These are phyloP conservation scores for Corbicula japonica DNA, from an alignment of 2,888 invertebrate genomes.

Conservation along the genomic window DNA sequence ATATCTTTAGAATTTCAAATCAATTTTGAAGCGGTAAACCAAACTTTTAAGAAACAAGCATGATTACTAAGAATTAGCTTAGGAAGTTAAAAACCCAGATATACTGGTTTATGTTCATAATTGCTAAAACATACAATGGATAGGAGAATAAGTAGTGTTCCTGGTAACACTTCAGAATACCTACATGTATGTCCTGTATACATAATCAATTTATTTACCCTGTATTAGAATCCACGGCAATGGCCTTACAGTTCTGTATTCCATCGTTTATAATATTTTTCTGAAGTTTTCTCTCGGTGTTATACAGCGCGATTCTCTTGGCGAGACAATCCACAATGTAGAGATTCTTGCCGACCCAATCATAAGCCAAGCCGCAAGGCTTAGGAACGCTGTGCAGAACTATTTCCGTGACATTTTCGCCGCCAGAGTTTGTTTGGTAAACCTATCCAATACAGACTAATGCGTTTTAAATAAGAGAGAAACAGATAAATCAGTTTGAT, in stretches of 20 bases:
- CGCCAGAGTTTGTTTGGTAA: constrained; percentile 12
- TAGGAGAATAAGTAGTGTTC: too few relatives aligned
- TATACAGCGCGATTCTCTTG: constrained; percentile 97
- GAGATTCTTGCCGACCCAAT: constrained; percentile 98
- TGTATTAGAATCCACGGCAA: constrained; percentile 96
- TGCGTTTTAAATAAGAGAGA: too few relatives aligned
- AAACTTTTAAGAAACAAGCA: too few relatives aligned
- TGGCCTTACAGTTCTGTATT: constrained; percentile 95
- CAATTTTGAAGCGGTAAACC: too few relatives aligned
- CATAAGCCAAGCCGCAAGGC: constrained; percentile 91
- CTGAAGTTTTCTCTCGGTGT: constrained; percentile 94
- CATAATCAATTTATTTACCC: constrained; percentile 89
- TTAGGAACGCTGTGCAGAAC: constrained; percentile 69
- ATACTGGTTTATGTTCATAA: too few relatives aligned
- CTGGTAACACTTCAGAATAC: neutral
- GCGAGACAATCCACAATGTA: constrained; percentile 97
- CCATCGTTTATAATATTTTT: constrained; percentile 97
- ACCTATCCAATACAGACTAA: constrained; percentile 25
- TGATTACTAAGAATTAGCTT: too few relatives aligned
- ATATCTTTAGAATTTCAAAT: too few relatives aligned
- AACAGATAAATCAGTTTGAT: too few relatives aligned
- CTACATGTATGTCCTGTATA: too few relatives aligned
- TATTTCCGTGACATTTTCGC: constrained; percentile 25
- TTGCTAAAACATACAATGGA: too few relatives aligned
- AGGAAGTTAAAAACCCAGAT: too few relatives aligned